phyloP scores from a whole-genome alignment of 2,888 invertebrate genomes.

The Junonia oenone region DNA sequence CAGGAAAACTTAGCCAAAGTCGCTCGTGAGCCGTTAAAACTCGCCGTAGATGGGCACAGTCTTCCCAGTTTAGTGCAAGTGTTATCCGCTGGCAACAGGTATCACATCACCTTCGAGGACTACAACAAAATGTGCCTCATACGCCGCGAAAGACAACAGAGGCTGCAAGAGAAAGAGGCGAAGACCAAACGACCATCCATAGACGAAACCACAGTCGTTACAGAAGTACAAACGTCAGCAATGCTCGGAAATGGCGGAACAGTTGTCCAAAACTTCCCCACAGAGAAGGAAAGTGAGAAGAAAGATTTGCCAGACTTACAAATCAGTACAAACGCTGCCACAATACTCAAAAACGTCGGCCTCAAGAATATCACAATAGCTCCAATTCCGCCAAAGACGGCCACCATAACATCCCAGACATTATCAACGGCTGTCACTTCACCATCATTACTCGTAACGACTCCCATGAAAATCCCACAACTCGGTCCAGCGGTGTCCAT shows the following conservation, averaged over 20 bases:
- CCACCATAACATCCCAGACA: slow-evolving; percentile 59
- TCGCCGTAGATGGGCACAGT: slow-evolving; percentile 79
- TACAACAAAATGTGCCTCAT: slow-evolving; percentile 89
- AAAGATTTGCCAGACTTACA: slow-evolving; percentile 45
- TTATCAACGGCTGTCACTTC: slow-evolving; percentile 44
- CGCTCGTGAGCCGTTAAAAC: slow-evolving; percentile 70
- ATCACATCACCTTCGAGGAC: slow-evolving; percentile 87
- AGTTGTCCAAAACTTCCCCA: slow-evolving; percentile 46
- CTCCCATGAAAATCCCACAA: slow-evolving; percentile 55
- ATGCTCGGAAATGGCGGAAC: slow-evolving; percentile 65
- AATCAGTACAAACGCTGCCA: slow-evolving; percentile 58
- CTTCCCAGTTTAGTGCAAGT: slow-evolving; percentile 85
- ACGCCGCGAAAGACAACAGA: slow-evolving; percentile 82
- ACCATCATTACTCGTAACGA: slow-evolving; percentile 49
- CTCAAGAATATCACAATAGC: slow-evolving; percentile 74
- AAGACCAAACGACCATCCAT: slow-evolving; percentile 33
- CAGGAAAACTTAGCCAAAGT: slow-evolving; percentile 66
- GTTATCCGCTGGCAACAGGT: slow-evolving; percentile 87
- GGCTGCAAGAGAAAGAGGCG: slow-evolving; percentile 68
- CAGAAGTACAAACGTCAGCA: slow-evolving; percentile 60
- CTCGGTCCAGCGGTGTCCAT: slow-evolving; percentile 56
- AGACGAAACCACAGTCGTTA: slow-evolving; percentile 49
- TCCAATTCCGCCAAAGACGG: slow-evolving; percentile 61
- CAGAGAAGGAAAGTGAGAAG: slow-evolving; percentile 44
- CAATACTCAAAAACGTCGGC: slow-evolving; percentile 69